Percentiles rank a stretch among this genome's conserved stretches.
Evolutionary conservation across 2,797 vertebrate genomes (phyloP).

Genomic region (Muscicapa comitata): DNA sequence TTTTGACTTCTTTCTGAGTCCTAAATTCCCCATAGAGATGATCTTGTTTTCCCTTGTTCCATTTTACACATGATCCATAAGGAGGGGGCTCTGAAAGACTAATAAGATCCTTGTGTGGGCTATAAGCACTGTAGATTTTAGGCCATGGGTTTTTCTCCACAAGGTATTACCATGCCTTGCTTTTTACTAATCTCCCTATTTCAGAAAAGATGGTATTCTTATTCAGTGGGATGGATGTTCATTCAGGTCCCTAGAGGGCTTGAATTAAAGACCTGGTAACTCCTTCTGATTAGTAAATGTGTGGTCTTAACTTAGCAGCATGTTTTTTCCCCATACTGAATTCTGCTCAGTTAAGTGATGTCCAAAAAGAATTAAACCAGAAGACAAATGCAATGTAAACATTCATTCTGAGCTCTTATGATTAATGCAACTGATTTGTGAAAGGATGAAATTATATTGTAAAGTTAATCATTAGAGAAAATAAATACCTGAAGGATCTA

Average conservation of each 20-base stretch:
- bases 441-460: conserved; percentile 46
- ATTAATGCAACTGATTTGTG: conserved; percentile 52
- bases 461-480: conserved; percentile 51
- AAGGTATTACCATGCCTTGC: background rate
- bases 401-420: conserved; percentile 14
- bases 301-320: background rate
- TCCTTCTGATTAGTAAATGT: background rate
- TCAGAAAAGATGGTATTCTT: background rate
- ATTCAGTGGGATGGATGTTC: background rate
- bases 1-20: background rate
- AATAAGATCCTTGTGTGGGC: background rate
- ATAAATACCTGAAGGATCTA: conserved; percentile 2
- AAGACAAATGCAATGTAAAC: background rate
- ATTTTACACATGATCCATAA: background rate
- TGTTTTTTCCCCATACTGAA: background rate
- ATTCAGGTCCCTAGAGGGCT: background rate
- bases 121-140: background rate
- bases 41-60: background rate
- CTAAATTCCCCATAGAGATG: background rate
- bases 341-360: background rate
- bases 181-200: background rate
- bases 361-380: background rate
- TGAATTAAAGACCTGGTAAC: background rate
- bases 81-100: background rate
- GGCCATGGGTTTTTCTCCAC: background rate